phyloP scores from a whole-genome alignment of 2,888 invertebrate species.

The Anoplius nigerrimus region DNA sequence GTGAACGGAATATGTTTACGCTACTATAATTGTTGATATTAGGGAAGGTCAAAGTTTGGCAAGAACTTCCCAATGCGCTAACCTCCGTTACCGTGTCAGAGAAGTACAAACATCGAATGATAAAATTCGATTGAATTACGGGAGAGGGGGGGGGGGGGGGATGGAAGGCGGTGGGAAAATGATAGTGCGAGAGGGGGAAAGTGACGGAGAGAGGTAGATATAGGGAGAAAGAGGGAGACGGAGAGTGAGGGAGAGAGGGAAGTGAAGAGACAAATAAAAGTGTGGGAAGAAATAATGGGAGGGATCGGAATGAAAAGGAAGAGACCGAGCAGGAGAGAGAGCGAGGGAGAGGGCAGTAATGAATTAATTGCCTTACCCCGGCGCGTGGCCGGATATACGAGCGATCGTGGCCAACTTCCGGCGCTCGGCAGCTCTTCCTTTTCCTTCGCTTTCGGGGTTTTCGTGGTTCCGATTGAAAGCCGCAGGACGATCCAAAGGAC shows the following conservation, averaged over 20 bases:
- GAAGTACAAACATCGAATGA: no score
- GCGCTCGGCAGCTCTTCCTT: conserved; percentile 36
- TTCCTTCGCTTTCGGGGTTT: conserved; percentile 32
- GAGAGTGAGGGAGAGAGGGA: neutral
- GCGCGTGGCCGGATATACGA: conserved; percentile 69
- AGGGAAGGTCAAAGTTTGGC: no score
- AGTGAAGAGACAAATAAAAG: neutral
- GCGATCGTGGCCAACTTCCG: conserved; percentile 64
- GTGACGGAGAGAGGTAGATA: no score
- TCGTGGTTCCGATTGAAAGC: conserved; percentile 58
- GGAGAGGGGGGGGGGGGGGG: no score
- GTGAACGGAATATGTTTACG: no score
- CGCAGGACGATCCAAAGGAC: conserved; percentile 46
- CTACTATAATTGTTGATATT: no score
- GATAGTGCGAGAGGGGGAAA: no score
- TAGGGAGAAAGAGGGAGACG: neutral
- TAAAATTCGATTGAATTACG: no score
- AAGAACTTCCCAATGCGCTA: no score
- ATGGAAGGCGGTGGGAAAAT: no score
- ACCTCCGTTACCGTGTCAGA: no score
- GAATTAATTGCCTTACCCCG: conserved; percentile 71
- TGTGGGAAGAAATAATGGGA: neutral
- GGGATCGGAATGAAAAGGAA: neutral
- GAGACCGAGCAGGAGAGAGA: neutral
- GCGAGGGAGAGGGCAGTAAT: conserved; percentile 59